phyloP scores from a whole-genome alignment of 2,113 vertebrate genomes.

The Chionodraco myersi region DNA sequence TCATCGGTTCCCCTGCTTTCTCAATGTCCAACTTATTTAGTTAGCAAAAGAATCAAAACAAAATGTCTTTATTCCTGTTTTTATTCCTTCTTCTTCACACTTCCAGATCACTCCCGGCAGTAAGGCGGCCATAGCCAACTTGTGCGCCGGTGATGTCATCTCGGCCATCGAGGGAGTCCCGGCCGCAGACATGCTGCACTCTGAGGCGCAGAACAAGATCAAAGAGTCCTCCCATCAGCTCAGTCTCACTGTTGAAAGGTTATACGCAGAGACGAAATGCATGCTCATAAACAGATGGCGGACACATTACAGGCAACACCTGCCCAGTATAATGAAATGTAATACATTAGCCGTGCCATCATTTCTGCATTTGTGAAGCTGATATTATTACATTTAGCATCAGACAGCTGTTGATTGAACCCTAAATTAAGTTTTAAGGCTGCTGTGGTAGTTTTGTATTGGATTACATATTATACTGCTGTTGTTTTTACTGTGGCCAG shows the following conservation, averaged over 20 bases:
- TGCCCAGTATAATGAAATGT: neutral
- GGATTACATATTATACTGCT: neutral
- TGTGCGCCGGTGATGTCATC: constrained; percentile 93
- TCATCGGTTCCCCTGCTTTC: neutral
- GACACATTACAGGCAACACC: neutral
- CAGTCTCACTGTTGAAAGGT: constrained; percentile 94
- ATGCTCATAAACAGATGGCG: neutral
- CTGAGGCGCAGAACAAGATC: constrained; percentile 95
- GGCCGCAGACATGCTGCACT: constrained; percentile 92
- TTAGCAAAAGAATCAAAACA: neutral
- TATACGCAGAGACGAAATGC: constrained; percentile 6
- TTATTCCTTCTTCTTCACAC: neutral
- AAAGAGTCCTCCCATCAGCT: constrained; percentile 90
- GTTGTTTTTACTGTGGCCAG: neutral
- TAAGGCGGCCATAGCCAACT: constrained; percentile 90
- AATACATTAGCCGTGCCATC: neutral
- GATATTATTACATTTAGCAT: neutral
- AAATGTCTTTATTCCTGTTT: neutral
- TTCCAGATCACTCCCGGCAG: constrained; percentile 94
- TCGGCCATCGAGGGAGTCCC: constrained; percentile 91
- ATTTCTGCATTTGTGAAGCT: neutral
- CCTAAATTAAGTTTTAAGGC: neutral
- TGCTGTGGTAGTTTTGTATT: neutral
- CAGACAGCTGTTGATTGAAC: constrained; percentile 11
- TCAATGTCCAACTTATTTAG: neutral